Percentiles rank a stretch among this genome's conserved stretches.
These are phyloP conservation scores for Proisotoma minuta DNA, from an alignment of 2,888 invertebrate genomes.

Conservation along the genomic window DNA sequence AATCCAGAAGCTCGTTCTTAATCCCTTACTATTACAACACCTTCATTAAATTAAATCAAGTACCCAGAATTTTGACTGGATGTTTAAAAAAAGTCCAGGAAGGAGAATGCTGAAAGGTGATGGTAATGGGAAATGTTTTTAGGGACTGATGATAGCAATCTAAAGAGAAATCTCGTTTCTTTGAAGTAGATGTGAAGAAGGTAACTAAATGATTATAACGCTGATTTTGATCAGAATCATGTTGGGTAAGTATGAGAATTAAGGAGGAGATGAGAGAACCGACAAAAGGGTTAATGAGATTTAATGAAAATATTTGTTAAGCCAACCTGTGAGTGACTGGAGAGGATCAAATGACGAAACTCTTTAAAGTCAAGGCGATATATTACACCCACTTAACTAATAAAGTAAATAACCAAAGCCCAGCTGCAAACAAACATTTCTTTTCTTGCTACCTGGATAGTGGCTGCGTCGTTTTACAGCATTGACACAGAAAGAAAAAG, in stretches of 20 bases:
- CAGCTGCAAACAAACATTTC: not conserved
- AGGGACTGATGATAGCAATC: not conserved
- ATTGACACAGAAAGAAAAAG: no score
- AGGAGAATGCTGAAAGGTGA: conserved; percentile 1
- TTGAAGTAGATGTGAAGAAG: not conserved
- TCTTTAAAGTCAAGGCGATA: not conserved
- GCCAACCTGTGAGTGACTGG: not conserved
- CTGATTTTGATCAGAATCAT: conserved; percentile 3
- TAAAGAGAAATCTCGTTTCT: not conserved
- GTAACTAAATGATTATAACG: conserved; percentile 1
- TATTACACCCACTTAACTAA: not conserved
- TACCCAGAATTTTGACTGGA: not conserved
- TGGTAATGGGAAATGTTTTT: not conserved
- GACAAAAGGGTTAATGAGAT: conserved; percentile 14
- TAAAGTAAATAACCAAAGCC: not conserved
- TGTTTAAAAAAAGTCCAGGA: not conserved
- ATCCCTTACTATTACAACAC: conserved; percentile 2
- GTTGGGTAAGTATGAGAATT: not conserved
- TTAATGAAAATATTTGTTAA: conserved; percentile 12
- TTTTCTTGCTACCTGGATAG: no score
- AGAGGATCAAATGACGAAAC: conserved; percentile 1
- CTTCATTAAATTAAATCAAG: conserved; percentile 13
- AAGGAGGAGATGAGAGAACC: not conserved
- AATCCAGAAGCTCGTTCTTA: not conserved
- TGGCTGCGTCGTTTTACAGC: no score